Conservation (phyloP, 2,113 vertebrate genomes). For the Eretmochelys imbricata region DNA sequence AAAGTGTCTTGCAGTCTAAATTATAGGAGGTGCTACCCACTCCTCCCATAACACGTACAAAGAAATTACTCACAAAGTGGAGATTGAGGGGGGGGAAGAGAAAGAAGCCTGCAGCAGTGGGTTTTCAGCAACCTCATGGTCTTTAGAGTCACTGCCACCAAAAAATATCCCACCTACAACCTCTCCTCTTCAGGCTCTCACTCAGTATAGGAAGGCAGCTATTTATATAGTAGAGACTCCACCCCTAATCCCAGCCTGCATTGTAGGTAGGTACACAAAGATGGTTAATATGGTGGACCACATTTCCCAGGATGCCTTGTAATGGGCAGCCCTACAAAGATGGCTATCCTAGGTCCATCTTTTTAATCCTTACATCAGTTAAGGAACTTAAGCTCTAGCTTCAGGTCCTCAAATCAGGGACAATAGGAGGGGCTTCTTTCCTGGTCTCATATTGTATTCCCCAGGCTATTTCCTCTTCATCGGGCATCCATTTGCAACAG, state of each 20-base stretch:
- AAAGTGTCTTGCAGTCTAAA: background rate
- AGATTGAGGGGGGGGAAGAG: background rate
- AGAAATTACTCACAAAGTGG: background rate
- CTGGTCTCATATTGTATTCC: background rate
- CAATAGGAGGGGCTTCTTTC: background rate
- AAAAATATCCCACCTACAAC: background rate
- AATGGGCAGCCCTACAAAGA: background rate
- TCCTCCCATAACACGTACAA: too few relatives aligned
- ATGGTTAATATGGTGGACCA: background rate
- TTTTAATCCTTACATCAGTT: background rate
- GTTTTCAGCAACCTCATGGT: background rate
- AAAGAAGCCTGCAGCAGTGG: background rate
- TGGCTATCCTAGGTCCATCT: background rate
- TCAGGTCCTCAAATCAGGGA: background rate
- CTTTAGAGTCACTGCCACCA: background rate
- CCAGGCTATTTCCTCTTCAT: background rate
- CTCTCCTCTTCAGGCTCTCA: background rate
- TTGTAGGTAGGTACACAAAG: background rate
- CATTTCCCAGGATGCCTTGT: background rate
- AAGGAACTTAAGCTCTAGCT: background rate
- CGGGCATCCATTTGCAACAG: too few relatives aligned
- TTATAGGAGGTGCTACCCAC: background rate
- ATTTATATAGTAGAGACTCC: background rate
- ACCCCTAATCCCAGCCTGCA: background rate
- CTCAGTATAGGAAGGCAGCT: background rate